Evolutionary conservation across 1,140 invertebrate species (phyloP).

Genomic region (Gryon sp.): DNA sequence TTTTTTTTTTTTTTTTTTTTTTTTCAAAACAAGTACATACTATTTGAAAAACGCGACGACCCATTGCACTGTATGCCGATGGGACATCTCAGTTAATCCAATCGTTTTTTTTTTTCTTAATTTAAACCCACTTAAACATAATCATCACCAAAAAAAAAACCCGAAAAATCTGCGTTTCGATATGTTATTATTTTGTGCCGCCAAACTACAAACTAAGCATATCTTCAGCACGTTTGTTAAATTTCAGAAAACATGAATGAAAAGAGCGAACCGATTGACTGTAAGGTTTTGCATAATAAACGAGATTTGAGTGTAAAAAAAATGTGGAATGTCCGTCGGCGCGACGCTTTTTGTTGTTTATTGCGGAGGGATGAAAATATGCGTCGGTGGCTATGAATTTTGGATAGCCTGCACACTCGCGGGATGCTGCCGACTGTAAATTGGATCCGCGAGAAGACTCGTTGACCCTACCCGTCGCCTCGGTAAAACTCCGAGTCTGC

Average conservation of each 20-base stretch:
- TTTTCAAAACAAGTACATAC: constrained; percentile 39
- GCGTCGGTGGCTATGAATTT: constrained; percentile 32
- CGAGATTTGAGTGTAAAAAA: too few relatives aligned
- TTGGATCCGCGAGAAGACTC: constrained; percentile 51
- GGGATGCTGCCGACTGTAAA: constrained; percentile 59
- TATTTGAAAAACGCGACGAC: constrained; percentile 39
- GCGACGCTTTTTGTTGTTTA: neutral
- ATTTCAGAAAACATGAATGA: too few relatives aligned
- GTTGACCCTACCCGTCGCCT: constrained; percentile 59
- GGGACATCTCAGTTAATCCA: constrained; percentile 7
- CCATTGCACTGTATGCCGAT: constrained; percentile 31
- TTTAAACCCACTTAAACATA: neutral
- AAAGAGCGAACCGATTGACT: too few relatives aligned
- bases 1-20: too few relatives aligned
- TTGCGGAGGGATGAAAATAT: constrained; percentile 11
- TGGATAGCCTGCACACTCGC: constrained; percentile 49
- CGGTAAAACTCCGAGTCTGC: constrained; percentile 51
- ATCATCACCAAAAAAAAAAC: too few relatives aligned
- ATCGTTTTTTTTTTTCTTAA: neutral
- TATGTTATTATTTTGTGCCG: too few relatives aligned
- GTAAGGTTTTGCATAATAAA: too few relatives aligned
- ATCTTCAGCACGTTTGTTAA: too few relatives aligned
- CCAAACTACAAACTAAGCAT: too few relatives aligned
- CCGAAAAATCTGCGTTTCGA: too few relatives aligned
- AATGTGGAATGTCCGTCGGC: neutral